Conservation (phyloP, 2,113 vertebrate species). For the Seriola quinqueradiata region DNA sequence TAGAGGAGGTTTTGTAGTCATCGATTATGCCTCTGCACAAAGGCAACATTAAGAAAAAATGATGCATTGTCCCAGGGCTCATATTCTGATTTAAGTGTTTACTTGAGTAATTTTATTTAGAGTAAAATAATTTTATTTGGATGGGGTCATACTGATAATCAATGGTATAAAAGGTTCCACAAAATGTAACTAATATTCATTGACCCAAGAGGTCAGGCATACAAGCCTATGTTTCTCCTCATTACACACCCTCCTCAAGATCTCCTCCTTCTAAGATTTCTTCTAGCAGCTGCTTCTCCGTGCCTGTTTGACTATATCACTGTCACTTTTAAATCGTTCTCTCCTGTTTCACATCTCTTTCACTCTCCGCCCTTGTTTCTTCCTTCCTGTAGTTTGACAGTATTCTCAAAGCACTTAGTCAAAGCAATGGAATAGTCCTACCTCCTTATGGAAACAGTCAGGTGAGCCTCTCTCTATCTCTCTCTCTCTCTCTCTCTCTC, state of each 20-base stretch:
- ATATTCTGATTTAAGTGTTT: background rate
- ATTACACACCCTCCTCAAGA: background rate
- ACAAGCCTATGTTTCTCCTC: background rate
- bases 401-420: constrained; percentile 81
- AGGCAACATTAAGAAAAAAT: background rate
- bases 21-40: background rate
- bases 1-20: background rate
- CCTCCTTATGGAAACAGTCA: constrained; percentile 77
- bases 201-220: background rate
- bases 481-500: background rate
- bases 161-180: background rate
- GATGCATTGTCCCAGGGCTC: background rate
- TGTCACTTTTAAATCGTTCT: constrained; percentile 46
- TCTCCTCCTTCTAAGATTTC: background rate
- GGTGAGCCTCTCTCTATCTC: constrained; percentile 73
- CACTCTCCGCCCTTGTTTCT: constrained; percentile 42
- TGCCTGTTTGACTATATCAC: constrained; percentile 27
- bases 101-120: background rate
- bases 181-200: background rate
- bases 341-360: constrained; percentile 47
- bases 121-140: too few species aligned
- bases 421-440: constrained; percentile 81
- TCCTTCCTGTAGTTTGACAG: constrained; percentile 77
- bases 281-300: constrained; percentile 30
- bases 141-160: background rate